Evolutionary conservation across 2,797 vertebrate genomes (phyloP), one percentile per base, ranked within the genome.

Genomic region (Mergus octosetaceus): DNA sequence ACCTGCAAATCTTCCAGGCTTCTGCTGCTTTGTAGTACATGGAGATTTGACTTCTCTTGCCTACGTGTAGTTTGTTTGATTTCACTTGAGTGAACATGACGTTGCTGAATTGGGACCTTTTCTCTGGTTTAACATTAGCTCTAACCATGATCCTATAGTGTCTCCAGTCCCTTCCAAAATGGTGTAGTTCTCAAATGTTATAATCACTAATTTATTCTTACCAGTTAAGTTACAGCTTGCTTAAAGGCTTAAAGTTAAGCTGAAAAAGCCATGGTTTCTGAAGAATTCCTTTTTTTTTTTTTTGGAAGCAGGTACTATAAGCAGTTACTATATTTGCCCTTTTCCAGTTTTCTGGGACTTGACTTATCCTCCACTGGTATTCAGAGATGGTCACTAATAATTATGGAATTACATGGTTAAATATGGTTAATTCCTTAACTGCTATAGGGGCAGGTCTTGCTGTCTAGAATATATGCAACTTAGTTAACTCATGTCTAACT

Each of bases 401-500:
- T 95, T 89, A 79, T 15, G 36, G 82, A 93, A 92, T 68, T 83
- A 62, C n/a, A 78, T 34, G 54, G 66, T 95, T 93, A 93, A 93
- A 94, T 92, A 78, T 34, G 54, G 62, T 95, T 93, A 93, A 93
- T 95, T 91, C 54, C 56, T 93, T 84, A 89, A 75, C 72, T 65
- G 43, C 91, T 94, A 53, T 47, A 43, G 62, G 62, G 51, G 38
- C 10, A 81, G 58, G n/a, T 89, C 87, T 95, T 92, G 75, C 80
- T 89, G 49, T 66, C 73, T 75, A 58, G 51, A 73, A 36, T 83
- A 58, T 16, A 74, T 51, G 38, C 49, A 85, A 86, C n/a, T 80
- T 83, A 72, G 72, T 51, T 89, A 87, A 92, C 93, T 89, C 47
- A 71, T 77, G 74, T 83, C 41, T 95, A 82, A 89, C 90, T 95